A percentile compares a stretch with the other conserved stretches of the same genome.
Evolutionary conservation across 1,140 invertebrate genomes (phyloP).

Genomic region (Diabrotica virgifera): DNA sequence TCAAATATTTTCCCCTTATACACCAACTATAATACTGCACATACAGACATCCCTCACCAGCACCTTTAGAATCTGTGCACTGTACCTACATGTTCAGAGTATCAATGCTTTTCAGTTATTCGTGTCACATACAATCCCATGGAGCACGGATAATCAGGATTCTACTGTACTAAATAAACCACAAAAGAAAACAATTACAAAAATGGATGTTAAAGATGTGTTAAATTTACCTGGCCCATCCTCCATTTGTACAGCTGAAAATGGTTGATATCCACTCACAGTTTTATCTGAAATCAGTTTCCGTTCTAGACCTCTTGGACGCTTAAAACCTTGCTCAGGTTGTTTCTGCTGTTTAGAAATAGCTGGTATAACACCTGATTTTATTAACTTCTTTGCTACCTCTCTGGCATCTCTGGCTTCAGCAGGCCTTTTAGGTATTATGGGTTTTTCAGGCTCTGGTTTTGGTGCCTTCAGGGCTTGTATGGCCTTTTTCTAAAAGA

Average conservation of each 20-base stretch:
- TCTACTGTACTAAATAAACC: neutral
- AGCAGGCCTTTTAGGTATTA: constrained; percentile 72
- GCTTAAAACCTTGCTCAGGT: constrained; percentile 70
- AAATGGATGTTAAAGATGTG: too few relatives aligned
- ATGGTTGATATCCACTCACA: constrained; percentile 84
- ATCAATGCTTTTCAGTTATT: too few relatives aligned
- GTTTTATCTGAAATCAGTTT: constrained; percentile 74
- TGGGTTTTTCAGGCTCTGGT: constrained; percentile 80
- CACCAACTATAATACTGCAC: too few relatives aligned
- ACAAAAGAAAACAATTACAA: neutral
- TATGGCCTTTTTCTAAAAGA: constrained; percentile 80
- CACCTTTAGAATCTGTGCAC: too few relatives aligned
- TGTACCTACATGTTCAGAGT: too few relatives aligned
- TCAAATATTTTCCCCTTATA: too few relatives aligned
- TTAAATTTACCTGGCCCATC: constrained; percentile 56
- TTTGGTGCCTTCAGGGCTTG: constrained; percentile 86
- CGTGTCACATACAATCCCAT: too few relatives aligned
- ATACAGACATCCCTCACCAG: too few relatives aligned
- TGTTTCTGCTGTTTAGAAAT: constrained; percentile 72
- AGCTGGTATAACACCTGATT: constrained; percentile 87
- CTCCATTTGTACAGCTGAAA: constrained; percentile 75
- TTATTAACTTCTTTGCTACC: constrained; percentile 90
- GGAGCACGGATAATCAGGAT: too few relatives aligned
- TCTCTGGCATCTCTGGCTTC: constrained; percentile 91
- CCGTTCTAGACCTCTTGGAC: constrained; percentile 65